Evolutionary conservation across 2,888 invertebrate species (phyloP), one percentile per base, ranked within the genome.

Genomic region (Chrysina gloriosa): DNA sequence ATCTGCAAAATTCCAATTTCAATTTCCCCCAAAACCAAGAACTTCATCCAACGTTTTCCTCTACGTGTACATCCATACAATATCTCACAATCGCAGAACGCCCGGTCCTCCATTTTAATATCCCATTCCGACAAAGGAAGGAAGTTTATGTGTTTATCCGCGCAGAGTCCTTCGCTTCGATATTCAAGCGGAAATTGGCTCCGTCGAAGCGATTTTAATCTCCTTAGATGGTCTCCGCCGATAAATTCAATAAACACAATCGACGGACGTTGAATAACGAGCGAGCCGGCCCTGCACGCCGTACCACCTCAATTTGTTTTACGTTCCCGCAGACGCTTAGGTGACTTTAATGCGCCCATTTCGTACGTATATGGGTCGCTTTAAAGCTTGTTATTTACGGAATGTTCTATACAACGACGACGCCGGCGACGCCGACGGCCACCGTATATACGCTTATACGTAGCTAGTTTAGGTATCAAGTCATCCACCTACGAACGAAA

Each of bases 221-320:
- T 52, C 14, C 31, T 52, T 19, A 31, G 52, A 52, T 31, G 31
- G 52, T 31, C 16, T 31, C 52, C 52, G 52, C 19, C 52, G 52
- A 52, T 52, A 52, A 52, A 52, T 52, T 52, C 52, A 52, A 52
- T 52, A 52, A 52, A 31, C 29, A 52, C 31, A 52, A 52, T 52
- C 29, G 52, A 52, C 52, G 52, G 9, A 31, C 52, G 16, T 31
- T 21, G 52, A 52, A 31, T 31, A 52, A 52, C 31, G 52, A 29
- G 7, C 27, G 27, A 11, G 31, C 31, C 31, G 9, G n/a, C 16
- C 45, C 19, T n/a, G 11, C n/a, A 16, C 14, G 52, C 36, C 6
- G 16, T 6, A 29, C 39, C 21, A 39, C 29, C 27, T 42, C 42
- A 58, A 61, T 61, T 61, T 61, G 42, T 42, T 61, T 61, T 27